Evolutionary conservation across 2,797 vertebrate species (phyloP), one percentile per base, ranked within the genome.

Genomic region (Sebastes oblongus): DNA sequence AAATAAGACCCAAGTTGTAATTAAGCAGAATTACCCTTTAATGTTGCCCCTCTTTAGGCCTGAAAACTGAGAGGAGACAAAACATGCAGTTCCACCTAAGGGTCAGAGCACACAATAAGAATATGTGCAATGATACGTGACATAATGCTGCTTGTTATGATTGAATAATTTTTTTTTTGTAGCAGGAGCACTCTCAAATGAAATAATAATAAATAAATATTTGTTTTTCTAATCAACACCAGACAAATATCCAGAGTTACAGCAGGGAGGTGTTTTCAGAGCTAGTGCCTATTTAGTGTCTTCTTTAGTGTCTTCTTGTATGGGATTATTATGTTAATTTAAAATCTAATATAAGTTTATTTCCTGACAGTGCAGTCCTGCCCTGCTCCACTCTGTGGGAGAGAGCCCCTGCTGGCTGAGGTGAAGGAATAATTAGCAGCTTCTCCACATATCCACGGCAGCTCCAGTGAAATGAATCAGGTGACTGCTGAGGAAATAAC

Each of bases 381-480:
- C 18, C 24, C 39, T 39, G 62, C 34, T 72, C 58, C 69, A 18
- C 58, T 65, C 46, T 34, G 62, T 65, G 50, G 16, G 66, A 36
- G 20, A 52, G 29, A 73, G n/a, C 56, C 29, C 34, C 66, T 32
- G 62, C 79, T 69, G 66, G 60, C 50, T 80, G 12, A 84, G 76
- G 27, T 80, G 69, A 79, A 30, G 54, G n/a, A 25, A 1, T 66
- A 80, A 85, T 78, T 65, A 84, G 46, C n/a, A 69, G 69, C 73
- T 42, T 77, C 59, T 46, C 32, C 27, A 58, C 66, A 59, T 25
- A 69, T 66, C 32, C 60, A 29, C 61, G 8, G 65, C 69, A 12
- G 74, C 34, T 65, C 5, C 42, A 18, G 3, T 50, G 18, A 36
- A 0, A 58, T 61, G 22, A 50, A 74, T 2, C 42, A 65, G 39